phyloP scores from a whole-genome alignment of 2,888 invertebrate genomes.

The Holacanthella duospinosa region DNA sequence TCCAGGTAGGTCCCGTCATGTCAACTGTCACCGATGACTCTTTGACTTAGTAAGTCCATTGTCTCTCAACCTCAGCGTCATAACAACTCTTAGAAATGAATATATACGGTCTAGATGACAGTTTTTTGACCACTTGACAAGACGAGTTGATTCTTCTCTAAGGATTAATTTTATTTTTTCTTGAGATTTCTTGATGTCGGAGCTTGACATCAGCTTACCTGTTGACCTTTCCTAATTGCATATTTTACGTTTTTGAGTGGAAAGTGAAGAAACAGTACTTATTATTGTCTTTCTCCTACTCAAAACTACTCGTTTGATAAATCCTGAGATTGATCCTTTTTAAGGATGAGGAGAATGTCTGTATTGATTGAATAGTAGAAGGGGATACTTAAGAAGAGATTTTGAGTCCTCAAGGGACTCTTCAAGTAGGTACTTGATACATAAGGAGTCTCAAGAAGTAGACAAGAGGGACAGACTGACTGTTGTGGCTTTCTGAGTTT shows the following conservation, averaged over 20 bases:
- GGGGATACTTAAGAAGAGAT: not conserved
- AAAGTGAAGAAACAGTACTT: not conserved
- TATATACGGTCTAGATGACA: not conserved
- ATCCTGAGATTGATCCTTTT: not conserved
- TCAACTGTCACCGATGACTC: not conserved
- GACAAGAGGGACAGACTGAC: no score
- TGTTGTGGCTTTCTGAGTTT: no score
- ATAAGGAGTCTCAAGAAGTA: no score
- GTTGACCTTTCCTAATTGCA: slow-evolving; percentile 4
- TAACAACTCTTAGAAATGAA: not conserved
- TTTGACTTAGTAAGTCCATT: not conserved
- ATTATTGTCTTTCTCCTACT: not conserved
- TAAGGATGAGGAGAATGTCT: no score
- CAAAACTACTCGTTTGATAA: not conserved
- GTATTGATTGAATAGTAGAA: no score
- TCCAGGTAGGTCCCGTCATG: not conserved
- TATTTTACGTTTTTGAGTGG: not conserved
- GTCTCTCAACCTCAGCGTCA: not conserved
- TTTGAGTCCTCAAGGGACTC: not conserved
- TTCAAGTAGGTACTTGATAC: not conserved
- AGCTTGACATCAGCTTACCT: not conserved
- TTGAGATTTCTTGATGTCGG: not conserved
- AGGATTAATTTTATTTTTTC: no score
- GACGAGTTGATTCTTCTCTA: no score
- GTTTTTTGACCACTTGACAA: not conserved